A percentile compares a stretch with the other conserved stretches of the same genome.
Conservation (phyloP, 2,113 vertebrate species). For the Mellivora capensis region DNA sequence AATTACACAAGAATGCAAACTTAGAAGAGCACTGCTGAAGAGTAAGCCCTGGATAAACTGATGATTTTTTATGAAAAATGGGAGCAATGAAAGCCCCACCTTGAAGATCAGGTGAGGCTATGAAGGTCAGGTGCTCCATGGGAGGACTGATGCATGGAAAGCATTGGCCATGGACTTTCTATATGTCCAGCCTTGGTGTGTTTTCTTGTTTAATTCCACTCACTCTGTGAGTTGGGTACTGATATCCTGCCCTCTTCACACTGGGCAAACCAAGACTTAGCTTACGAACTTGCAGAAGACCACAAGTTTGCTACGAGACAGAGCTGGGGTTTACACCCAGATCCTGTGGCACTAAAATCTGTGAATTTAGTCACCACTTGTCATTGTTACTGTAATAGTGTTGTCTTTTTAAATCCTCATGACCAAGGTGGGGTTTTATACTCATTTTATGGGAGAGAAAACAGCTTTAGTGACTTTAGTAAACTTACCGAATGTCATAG, state of each 20-base stretch:
- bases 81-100: background rate
- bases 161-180: background rate
- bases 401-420: background rate
- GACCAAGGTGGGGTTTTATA: background rate
- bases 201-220: background rate
- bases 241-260: background rate
- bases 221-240: background rate
- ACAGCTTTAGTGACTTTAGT: background rate
- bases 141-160: background rate
- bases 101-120: background rate
- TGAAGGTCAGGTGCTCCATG: background rate
- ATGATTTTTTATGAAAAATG: background rate
- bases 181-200: background rate
- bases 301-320: background rate
- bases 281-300: background rate
- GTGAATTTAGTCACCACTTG: background rate
- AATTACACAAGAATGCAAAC: background rate
- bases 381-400: background rate
- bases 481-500: background rate
- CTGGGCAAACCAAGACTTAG: background rate
- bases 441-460: background rate
- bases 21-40: background rate
- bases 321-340: background rate
- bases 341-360: background rate
- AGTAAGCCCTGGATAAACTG: background rate